phyloP scores from a whole-genome alignment of 2,797 vertebrate species.

The Arrhamphus sclerolepis region DNA sequence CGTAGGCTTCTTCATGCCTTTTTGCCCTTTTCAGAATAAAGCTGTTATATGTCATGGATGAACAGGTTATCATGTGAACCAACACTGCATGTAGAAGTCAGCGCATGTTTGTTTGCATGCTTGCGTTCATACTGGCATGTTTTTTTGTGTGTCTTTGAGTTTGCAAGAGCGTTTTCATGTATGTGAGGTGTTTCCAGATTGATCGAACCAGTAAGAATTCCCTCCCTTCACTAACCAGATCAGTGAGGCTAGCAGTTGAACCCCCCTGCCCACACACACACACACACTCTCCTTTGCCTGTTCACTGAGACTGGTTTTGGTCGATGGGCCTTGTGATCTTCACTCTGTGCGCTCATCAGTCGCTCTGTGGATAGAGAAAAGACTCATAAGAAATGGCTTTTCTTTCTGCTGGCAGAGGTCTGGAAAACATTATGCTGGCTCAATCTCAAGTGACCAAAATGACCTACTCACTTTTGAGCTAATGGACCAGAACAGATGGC shows the following conservation, averaged over 20 bases:
- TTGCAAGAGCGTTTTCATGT: constrained; percentile 21
- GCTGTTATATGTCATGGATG: neutral
- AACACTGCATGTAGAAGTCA: constrained; percentile 8
- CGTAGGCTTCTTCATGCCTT: neutral
- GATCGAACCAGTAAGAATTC: constrained; percentile 52
- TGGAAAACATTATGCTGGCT: constrained; percentile 36
- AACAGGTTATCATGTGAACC: constrained; percentile 1
- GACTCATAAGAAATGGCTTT: constrained; percentile 29
- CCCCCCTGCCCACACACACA: constrained; percentile 34
- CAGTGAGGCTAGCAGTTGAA: constrained; percentile 43
- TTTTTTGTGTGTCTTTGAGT: constrained; percentile 21
- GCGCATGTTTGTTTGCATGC: constrained; percentile 8
- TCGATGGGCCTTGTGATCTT: constrained; percentile 46
- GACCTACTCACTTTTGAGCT: constrained; percentile 49
- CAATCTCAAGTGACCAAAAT: constrained; percentile 60
- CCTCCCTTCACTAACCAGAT: constrained; percentile 49
- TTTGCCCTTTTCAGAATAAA: neutral
- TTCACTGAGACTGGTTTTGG: constrained; percentile 27
- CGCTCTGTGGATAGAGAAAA: constrained; percentile 19
- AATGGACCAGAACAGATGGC: constrained; percentile 50
- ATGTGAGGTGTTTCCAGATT: constrained; percentile 50
- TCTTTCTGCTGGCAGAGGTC: constrained; percentile 26
- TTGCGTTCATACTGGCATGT: constrained; percentile 4
- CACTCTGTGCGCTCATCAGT: constrained; percentile 21
- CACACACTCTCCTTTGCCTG: constrained; percentile 33